These are phyloP conservation scores for Platichthys stellatus DNA, from an alignment of 2,113 vertebrate genomes.

Conservation along the genomic window DNA sequence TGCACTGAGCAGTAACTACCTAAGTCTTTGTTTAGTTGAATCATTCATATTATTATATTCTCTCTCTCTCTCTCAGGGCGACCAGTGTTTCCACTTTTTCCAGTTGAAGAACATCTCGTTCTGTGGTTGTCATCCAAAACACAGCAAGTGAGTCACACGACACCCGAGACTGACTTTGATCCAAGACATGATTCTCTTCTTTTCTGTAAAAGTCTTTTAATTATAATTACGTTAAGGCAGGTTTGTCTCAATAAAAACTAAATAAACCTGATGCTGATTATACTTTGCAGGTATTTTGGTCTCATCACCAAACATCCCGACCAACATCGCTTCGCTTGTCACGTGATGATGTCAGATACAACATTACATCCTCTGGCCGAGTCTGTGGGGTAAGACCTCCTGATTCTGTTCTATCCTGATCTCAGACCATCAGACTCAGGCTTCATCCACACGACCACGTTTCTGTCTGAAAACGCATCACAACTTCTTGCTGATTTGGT, in stretches of 20 bases:
- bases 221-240: too few species aligned
- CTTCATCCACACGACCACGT: too few species aligned
- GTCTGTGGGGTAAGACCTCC: constrained; percentile 87
- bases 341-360: constrained; percentile 93
- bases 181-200: background rate
- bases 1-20: too few species aligned
- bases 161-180: background rate
- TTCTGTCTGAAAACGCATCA: too few species aligned
- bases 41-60: background rate
- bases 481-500: too few species aligned
- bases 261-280: background rate
- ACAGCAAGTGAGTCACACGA: constrained; percentile 87
- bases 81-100: constrained; percentile 94
- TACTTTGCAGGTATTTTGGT: constrained; percentile 89
- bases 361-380: constrained; percentile 88
- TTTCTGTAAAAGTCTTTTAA: too few species aligned
- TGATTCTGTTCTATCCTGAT: background rate
- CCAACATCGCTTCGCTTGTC: constrained; percentile 94
- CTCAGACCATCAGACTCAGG: too few species aligned
- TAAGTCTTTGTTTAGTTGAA: background rate
- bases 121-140: constrained; percentile 94
- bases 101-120: constrained; percentile 98
- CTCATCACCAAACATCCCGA: constrained; percentile 96
- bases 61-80: constrained; percentile 79
- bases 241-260: background rate